Conservation (phyloP, 2,888 invertebrate genomes). For the Ptychoptera albimana region DNA sequence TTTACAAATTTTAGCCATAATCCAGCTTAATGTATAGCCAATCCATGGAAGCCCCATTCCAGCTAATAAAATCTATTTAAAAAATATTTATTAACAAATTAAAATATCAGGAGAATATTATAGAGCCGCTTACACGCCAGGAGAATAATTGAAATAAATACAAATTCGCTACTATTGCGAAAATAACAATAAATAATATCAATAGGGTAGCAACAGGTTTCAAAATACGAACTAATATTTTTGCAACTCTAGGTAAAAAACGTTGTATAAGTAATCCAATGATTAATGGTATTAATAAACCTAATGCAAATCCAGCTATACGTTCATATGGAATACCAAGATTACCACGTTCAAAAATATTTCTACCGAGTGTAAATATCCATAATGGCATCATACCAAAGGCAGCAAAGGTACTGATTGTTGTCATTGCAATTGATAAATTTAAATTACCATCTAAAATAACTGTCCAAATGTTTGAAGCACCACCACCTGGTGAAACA, state of each 20-base stretch:
- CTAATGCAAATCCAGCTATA: slow-evolving; percentile 56
- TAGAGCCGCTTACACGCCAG: slow-evolving; percentile 54
- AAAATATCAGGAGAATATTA: neutral
- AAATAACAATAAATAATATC: slow-evolving; percentile 67
- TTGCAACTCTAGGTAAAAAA: slow-evolving; percentile 48
- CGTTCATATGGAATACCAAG: slow-evolving; percentile 63
- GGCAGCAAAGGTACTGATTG: slow-evolving; percentile 72
- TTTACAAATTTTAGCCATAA: slow-evolving; percentile 39
- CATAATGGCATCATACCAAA: slow-evolving; percentile 88
- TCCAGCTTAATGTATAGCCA: slow-evolving; percentile 57
- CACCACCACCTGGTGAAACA: slow-evolving; percentile 84
- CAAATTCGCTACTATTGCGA: slow-evolving; percentile 77
- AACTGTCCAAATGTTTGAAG: slow-evolving; percentile 92
- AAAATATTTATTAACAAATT: slow-evolving; percentile 8
- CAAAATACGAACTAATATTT: slow-evolving; percentile 58
- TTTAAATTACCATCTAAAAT: slow-evolving; percentile 84
- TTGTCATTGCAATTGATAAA: slow-evolving; percentile 89
- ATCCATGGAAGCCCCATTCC: slow-evolving; percentile 71
- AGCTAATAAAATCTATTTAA: slow-evolving; percentile 59
- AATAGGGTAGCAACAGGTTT: slow-evolving; percentile 70
- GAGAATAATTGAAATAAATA: slow-evolving; percentile 80
- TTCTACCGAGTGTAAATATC: slow-evolving; percentile 72
- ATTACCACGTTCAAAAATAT: slow-evolving; percentile 54
- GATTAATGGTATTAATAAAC: slow-evolving; percentile 54
- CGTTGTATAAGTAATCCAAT: slow-evolving; percentile 53